phyloP scores from a whole-genome alignment of 2,797 vertebrate genomes.

The Martes flavigula region DNA sequence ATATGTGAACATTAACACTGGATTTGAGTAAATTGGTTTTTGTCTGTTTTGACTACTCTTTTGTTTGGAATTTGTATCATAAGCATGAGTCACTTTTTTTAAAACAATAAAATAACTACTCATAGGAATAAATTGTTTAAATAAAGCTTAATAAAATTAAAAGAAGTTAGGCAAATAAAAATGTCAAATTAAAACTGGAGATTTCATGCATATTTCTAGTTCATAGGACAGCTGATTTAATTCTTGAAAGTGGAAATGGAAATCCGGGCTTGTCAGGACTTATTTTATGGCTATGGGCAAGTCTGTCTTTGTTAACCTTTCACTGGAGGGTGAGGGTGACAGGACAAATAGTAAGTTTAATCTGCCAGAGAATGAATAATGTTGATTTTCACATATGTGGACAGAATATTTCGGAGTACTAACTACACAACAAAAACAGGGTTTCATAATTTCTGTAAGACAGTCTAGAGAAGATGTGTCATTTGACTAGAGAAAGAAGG shows the following conservation, averaged over 20 bases:
- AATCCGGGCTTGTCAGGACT: not conserved
- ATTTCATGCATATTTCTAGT: not conserved
- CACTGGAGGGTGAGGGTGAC: not conserved
- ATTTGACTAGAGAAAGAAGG: not conserved
- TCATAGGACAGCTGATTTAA: not conserved
- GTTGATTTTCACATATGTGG: not conserved
- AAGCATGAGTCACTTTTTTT: not conserved
- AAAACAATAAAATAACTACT: not conserved
- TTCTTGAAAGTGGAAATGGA: not conserved
- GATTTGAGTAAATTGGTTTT: not conserved
- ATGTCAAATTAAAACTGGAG: not conserved
- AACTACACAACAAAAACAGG: not conserved
- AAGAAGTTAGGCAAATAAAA: not conserved
- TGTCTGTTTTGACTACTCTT: not conserved
- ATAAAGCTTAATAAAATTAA: not conserved
- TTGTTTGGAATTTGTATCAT: not conserved
- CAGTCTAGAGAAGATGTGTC: not conserved
- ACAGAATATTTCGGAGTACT: not conserved
- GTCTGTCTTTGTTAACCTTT: not conserved
- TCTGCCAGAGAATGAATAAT: not conserved
- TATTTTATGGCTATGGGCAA: not conserved
- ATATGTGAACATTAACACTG: not conserved
- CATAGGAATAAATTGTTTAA: not conserved
- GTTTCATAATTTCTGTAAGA: not conserved
- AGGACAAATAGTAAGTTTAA: not conserved